phyloP scores from a whole-genome alignment of 2,888 invertebrate genomes.

The Apodemia hepburni region DNA sequence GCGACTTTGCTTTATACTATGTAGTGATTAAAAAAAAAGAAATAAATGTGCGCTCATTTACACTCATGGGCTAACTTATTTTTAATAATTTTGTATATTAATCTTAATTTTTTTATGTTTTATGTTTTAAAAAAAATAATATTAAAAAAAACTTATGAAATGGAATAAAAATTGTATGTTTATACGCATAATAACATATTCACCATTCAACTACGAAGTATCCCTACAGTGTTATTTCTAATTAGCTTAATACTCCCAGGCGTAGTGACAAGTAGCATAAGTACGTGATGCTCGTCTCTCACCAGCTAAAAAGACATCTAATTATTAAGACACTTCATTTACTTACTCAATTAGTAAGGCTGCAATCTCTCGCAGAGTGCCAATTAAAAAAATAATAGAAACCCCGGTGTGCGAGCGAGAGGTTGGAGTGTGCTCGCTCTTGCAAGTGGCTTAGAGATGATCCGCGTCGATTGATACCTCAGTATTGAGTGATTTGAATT shows the following conservation, averaged over 20 bases:
- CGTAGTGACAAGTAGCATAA: constrained; percentile 29
- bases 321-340: constrained; percentile 76
- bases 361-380: constrained; percentile 64
- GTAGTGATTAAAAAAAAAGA: too few species aligned
- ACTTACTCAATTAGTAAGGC: constrained; percentile 73
- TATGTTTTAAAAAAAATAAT: not conserved
- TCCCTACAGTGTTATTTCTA: constrained; percentile 28
- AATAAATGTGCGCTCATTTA: too few species aligned
- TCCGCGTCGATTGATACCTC: constrained; percentile 45
- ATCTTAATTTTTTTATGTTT: too few species aligned
- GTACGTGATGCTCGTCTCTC: constrained; percentile 38
- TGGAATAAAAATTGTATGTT: not conserved
- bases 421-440: constrained; percentile 45
- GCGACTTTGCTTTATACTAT: too few species aligned
- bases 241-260: constrained; percentile 34
- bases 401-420: constrained; percentile 57
- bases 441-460: constrained; percentile 56
- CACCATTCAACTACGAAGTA: constrained; percentile 2
- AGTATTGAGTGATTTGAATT: constrained; percentile 40
- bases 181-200: constrained; percentile 6
- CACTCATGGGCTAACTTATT: too few species aligned
- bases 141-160: not conserved
- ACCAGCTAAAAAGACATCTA: constrained; percentile 63
- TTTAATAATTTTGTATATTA: too few species aligned
- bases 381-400: constrained; percentile 76